These are phyloP conservation scores for Dromiciops gliroides DNA, from an alignment of 2,113 vertebrate species.

Conservation along the genomic window DNA sequence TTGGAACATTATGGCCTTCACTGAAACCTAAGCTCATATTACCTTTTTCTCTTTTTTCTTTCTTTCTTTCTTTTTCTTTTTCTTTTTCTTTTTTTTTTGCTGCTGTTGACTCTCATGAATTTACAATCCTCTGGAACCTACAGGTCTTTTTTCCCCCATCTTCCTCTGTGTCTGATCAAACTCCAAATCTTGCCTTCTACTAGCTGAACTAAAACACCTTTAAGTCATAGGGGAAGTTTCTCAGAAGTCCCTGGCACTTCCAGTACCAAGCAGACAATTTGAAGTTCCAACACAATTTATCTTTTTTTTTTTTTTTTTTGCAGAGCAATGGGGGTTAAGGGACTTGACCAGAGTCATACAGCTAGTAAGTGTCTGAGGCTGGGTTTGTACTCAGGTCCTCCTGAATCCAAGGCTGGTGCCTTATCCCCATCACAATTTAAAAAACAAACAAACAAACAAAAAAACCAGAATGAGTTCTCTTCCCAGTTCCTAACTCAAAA, in stretches of 20 bases:
- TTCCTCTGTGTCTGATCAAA: constrained; percentile 8
- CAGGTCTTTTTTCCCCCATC: neutral
- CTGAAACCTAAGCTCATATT: neutral
- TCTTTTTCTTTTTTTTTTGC: neutral
- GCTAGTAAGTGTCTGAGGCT: too few relatives aligned
- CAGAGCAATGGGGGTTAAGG: too few relatives aligned
- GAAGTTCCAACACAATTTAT: neutral
- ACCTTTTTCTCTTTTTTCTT: too few relatives aligned
- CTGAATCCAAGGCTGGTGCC: too few relatives aligned
- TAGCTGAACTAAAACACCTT: constrained; percentile 9
- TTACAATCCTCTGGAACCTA: neutral
- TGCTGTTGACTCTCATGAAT: neutral
- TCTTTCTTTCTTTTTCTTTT: too few relatives aligned
- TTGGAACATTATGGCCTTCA: neutral
- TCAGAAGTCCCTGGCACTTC: constrained; percentile 53
- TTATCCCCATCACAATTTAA: too few relatives aligned
- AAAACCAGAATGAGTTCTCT: constrained; percentile 53
- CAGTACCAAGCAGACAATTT: constrained; percentile 32
- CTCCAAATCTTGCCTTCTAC: constrained; percentile 33
- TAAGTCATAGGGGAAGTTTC: constrained; percentile 33
- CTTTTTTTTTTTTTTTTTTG: too few relatives aligned
- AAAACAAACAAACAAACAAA: neutral
- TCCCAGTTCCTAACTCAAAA: constrained; percentile 43
- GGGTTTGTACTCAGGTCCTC: too few relatives aligned
- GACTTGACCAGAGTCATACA: too few relatives aligned